Conservation (phyloP, 1,140 invertebrate species). For the Drosophila novamexicana region DNA sequence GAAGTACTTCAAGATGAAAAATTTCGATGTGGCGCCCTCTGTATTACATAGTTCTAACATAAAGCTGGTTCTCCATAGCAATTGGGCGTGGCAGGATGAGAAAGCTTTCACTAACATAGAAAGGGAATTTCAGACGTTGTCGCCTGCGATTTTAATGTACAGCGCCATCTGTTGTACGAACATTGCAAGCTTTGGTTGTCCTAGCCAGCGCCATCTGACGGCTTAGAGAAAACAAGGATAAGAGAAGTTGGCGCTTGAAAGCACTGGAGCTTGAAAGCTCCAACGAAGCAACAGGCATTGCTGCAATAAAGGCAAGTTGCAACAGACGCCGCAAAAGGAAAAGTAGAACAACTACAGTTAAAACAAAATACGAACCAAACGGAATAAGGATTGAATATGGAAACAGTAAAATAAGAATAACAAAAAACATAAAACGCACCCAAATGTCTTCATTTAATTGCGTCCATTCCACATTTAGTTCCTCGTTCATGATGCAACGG, state of each 20-base stretch:
- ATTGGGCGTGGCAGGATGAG: neutral
- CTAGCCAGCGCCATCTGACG: constrained; percentile 28
- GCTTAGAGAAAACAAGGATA: neutral
- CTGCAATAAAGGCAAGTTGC: neutral
- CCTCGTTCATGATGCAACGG: constrained; percentile 43
- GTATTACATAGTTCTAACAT: neutral
- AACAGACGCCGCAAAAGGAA: neutral
- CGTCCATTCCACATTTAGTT: constrained; percentile 58
- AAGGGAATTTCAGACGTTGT: neutral
- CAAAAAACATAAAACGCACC: constrained; percentile 45
- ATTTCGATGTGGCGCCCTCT: neutral
- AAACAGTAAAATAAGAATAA: neutral
- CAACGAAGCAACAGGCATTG: constrained; percentile 43
- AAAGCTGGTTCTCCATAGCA: neutral
- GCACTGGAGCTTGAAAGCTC: constrained; percentile 27
- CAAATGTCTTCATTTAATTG: constrained; percentile 55
- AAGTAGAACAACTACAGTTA: neutral
- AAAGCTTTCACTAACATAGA: neutral
- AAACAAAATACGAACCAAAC: neutral
- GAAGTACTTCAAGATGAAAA: neutral
- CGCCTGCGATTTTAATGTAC: neutral
- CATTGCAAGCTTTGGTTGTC: neutral
- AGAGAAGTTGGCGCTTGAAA: neutral
- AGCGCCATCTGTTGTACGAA: neutral
- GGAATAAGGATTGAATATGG: neutral